phyloP scores from a whole-genome alignment of 1,140 invertebrate species.

The Trypoxylus dichotomus region DNA sequence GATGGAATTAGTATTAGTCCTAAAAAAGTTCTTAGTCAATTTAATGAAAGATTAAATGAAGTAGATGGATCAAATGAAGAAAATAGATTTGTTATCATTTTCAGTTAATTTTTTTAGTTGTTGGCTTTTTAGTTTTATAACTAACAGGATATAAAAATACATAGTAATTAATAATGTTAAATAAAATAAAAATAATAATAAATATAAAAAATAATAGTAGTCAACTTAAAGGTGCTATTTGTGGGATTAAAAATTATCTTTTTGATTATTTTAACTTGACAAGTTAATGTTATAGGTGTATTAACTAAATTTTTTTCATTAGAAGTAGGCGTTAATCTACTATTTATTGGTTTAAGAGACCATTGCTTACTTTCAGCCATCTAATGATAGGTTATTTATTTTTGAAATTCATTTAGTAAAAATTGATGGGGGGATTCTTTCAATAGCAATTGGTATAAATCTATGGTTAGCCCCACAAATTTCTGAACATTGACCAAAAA shows the following conservation, averaged over 20 bases:
- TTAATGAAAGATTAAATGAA: conserved; percentile 55
- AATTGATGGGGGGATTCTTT: conserved; percentile 57
- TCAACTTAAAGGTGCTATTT: conserved; percentile 60
- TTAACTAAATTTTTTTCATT: background rate
- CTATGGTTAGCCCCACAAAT: conserved; percentile 77
- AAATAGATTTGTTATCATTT: conserved; percentile 62
- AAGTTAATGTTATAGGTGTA: conserved; percentile 50
- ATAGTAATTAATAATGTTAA: conserved; percentile 56
- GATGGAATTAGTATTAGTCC: conserved; percentile 55
- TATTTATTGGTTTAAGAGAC: conserved; percentile 48
- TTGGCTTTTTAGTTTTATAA: conserved; percentile 40
- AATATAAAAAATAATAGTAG: conserved; percentile 56
- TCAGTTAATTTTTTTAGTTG: conserved; percentile 53
- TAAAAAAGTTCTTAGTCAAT: conserved; percentile 59
- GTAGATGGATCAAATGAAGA: conserved; percentile 59
- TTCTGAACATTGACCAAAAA: conserved; percentile 76
- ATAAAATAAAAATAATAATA: conserved; percentile 55
- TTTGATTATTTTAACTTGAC: conserved; percentile 62
- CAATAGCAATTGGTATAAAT: conserved; percentile 74
- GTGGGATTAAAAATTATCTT: conserved; percentile 61
- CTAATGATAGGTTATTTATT: conserved; percentile 60
- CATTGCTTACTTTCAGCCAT: conserved; percentile 65
- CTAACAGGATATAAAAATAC: conserved; percentile 47
- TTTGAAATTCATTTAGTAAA: conserved; percentile 62
- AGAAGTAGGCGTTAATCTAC: background rate